Conservation (phyloP, 2,797 vertebrate species). For the Chloroceryle inda region DNA sequence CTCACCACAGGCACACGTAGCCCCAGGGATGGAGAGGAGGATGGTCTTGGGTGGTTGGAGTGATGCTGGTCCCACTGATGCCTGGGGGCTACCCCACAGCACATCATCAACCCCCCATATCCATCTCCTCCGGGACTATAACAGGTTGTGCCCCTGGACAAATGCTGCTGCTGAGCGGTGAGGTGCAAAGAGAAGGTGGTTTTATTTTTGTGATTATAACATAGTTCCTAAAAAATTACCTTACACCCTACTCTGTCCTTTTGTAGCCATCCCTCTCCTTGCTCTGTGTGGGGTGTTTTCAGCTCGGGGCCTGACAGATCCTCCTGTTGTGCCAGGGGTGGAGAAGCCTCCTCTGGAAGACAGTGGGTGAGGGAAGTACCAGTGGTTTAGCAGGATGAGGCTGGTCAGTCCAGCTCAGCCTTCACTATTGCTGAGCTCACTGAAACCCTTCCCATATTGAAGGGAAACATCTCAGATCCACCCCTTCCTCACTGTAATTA, state of each 20-base stretch:
- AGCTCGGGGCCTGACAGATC: not conserved
- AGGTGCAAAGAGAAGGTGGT: not conserved
- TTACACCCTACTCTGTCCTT: not conserved
- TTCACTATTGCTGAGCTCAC: not conserved
- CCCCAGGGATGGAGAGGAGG: not conserved
- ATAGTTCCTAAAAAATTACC: not conserved
- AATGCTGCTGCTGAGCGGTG: not conserved
- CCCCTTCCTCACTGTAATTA: not conserved
- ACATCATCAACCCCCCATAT: not conserved
- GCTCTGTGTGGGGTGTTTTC: not conserved
- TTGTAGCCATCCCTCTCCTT: not conserved
- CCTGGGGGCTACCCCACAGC: fast-evolving
- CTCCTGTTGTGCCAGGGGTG: not conserved
- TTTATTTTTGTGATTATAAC: not conserved
- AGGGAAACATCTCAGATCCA: not conserved
- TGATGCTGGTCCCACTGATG: not conserved
- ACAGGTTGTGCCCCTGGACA: not conserved
- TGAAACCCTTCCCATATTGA: not conserved
- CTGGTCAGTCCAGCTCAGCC: not conserved
- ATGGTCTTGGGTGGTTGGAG: not conserved
- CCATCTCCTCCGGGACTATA: not conserved
- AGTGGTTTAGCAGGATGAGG: not conserved
- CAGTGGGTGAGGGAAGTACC: not conserved
- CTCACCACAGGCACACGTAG: not conserved
- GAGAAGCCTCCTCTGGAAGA: not conserved